Base-by-base conservation (phyloP, 2,113 vertebrate genomes). In the Microcebus tavaratra region DNA sequence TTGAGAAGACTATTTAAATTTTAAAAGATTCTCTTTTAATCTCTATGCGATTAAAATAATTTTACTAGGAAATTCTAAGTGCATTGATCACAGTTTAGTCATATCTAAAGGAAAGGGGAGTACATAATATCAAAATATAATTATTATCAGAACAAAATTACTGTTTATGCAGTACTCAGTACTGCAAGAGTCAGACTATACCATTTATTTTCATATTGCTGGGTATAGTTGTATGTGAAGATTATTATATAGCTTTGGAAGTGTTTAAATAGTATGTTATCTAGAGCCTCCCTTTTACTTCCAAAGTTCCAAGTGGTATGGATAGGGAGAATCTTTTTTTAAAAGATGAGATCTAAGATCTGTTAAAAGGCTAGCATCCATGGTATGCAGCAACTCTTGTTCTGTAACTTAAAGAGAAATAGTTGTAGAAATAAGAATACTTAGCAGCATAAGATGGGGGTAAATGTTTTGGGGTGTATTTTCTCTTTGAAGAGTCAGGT, bases 61-160 rank as follows among this genome's bases (percentile, higher is more conserved):
- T 95, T 83, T 89, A 68, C 23, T 95, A 81, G 65, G 68, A 81
- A 80, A 70, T 72, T 57, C 11, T 90, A 80, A 83, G 15, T 83
- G 23, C 2, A 39, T 25, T 76, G 34, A 45, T 93, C 31, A 39
- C 31, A 39, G 20, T 70, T 91, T 59, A 80, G n/a, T 23, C 65
- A 80, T 95, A 34, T 63, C 45, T 86, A 72, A 78, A 80, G 20
- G n/a, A 80, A 80, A 85, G 34, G 4, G 12, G 2, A 45, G 45
- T 91, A 34, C 11, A 15, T 79, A 75, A 25, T 39, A 89, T 20
- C 8, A 87, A 83, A 9, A 29, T 78, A 18, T 39, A 61, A 63
- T 53, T n/a, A 81, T 76, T 78, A 72, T 25, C 86, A 36, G 3
- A 82, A 75, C 20, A 88, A 36, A 86, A 39, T 83, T 50, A 92